A percentile compares a stretch with the other conserved stretches of the same genome.
Conservation (phyloP, 2,113 vertebrate species). For the Pterocles burchelli region DNA sequence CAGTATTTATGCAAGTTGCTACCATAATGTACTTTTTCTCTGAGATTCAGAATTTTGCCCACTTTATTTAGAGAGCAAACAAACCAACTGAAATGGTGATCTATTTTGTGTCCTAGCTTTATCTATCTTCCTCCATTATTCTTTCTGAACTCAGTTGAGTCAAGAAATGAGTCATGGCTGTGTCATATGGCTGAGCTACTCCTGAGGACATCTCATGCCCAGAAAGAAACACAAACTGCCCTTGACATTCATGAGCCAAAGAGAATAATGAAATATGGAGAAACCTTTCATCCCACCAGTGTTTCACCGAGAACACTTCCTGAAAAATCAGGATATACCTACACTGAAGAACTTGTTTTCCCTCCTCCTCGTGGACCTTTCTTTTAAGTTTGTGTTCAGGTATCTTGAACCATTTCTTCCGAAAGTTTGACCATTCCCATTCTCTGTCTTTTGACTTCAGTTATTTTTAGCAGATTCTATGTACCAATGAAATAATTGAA, state of each 20-base stretch:
- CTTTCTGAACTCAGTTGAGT: constrained; percentile 16
- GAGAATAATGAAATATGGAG: background rate
- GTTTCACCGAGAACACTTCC: background rate
- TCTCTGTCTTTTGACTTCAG: background rate
- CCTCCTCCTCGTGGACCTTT: background rate
- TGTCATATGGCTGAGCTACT: constrained; percentile 3
- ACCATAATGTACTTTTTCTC: constrained; percentile 33
- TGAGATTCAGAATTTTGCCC: constrained; percentile 30
- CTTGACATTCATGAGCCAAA: background rate
- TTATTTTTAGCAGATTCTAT: background rate
- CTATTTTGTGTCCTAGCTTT: background rate
- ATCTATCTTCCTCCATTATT: background rate
- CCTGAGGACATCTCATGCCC: background rate
- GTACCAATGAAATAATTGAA: background rate
- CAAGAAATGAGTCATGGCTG: constrained; percentile 38
- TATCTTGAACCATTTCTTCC: background rate
- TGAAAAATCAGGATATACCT: background rate
- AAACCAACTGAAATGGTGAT: background rate
- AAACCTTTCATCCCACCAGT: background rate
- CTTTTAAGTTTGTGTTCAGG: background rate
- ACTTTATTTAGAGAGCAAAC: constrained; percentile 22
- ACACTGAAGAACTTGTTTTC: background rate
- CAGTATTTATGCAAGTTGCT: constrained; percentile 26
- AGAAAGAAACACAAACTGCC: background rate
- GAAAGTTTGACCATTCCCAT: background rate